A percentile compares a stretch with the other conserved stretches of the same genome.
Conservation (phyloP, 92 coral and sea anemone species). For the Umimayanthus kanabou region DNA sequence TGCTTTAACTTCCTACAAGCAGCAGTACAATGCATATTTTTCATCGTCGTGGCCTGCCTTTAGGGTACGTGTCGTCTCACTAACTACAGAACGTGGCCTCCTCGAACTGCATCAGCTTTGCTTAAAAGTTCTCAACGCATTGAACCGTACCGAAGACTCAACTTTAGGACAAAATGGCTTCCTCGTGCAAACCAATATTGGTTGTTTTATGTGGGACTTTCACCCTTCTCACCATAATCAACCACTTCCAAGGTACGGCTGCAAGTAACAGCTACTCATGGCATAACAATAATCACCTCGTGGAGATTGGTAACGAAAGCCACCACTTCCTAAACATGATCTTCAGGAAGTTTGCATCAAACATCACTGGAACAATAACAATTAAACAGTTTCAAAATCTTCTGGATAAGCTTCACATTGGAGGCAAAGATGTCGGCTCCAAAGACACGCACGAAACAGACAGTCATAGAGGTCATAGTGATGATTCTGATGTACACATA, state of each 20-base stretch:
- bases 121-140: not conserved
- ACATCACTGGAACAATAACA: not conserved
- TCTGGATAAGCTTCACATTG: not conserved
- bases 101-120: not conserved
- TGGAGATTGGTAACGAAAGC: not conserved
- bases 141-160: not conserved
- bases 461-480: not conserved
- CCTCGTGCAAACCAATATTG: not conserved
- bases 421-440: not conserved
- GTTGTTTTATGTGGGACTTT: not conserved
- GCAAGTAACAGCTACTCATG: not conserved
- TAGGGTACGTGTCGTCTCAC: too few relatives aligned
- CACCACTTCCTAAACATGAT: conserved; percentile 4
- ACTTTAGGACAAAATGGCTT: not conserved
- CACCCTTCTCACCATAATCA: not conserved
- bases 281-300: not conserved
- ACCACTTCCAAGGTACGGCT: not conserved
- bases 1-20: too few relatives aligned
- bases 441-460: not conserved
- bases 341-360: conserved; percentile 12
- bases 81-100: too few relatives aligned
- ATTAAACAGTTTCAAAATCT: conserved; percentile 10
- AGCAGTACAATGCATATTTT: too few relatives aligned
- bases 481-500: not conserved
- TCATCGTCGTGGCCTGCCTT: too few relatives aligned